Conservation (phyloP, 2,113 vertebrate species). For the Lycocorax pyrrhopterus region DNA sequence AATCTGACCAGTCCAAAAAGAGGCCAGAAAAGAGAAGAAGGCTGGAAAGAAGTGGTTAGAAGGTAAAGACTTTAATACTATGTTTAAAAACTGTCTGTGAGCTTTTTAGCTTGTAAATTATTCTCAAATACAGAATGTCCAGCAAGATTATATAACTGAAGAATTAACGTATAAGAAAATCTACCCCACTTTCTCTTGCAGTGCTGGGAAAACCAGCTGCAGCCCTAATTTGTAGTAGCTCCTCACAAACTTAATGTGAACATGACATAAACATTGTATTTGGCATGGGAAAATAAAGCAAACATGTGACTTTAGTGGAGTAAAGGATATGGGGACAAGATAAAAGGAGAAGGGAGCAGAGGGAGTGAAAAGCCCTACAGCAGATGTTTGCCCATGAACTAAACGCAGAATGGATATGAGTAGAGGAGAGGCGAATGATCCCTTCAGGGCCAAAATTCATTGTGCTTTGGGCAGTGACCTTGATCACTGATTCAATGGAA, state of each 20-base stretch:
- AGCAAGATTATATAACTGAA: not conserved
- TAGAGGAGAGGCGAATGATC: not conserved
- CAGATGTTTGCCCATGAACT: not conserved
- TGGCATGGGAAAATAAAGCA: not conserved
- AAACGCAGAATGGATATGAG: not conserved
- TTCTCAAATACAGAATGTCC: not conserved
- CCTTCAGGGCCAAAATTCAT: not conserved
- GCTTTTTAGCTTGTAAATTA: not conserved
- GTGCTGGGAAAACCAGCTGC: not conserved
- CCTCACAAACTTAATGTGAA: not conserved
- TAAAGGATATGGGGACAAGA: not conserved
- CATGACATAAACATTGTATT: not conserved
- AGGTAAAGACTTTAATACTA: slow-evolving; percentile 70
- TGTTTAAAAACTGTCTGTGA: not conserved
- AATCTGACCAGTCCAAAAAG: slow-evolving; percentile 96
- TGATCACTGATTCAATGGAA: not conserved
- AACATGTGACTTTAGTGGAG: not conserved
- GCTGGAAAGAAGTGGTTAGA: slow-evolving; percentile 98
- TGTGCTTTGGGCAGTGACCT: not conserved
- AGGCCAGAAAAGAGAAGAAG: slow-evolving; percentile 97
- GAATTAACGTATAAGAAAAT: not conserved
- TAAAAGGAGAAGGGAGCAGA: not conserved
- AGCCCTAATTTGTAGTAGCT: not conserved
- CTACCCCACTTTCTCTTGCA: not conserved
- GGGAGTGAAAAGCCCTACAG: not conserved